phyloP scores from a whole-genome alignment of 2,888 invertebrate genomes.

The Seladonia tumulorum region DNA sequence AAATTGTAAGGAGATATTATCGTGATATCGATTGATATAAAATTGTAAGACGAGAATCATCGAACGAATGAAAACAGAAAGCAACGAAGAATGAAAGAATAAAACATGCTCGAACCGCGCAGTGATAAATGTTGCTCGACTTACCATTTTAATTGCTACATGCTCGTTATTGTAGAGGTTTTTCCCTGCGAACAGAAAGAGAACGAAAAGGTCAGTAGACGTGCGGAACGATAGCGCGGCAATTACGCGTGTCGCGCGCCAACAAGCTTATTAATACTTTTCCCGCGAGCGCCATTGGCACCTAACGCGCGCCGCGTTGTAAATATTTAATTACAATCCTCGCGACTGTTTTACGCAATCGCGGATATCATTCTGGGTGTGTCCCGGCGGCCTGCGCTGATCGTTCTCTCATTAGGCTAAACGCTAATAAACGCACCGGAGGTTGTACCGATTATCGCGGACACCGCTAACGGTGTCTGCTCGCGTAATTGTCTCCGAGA shows the following conservation, averaged over 20 bases:
- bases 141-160: slow-evolving; percentile 99
- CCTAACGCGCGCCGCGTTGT: neutral
- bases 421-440: neutral
- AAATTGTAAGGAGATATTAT: too few relatives aligned
- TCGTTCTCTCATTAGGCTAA: neutral
- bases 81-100: neutral
- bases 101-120: neutral
- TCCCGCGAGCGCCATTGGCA: neutral
- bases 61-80: too few relatives aligned
- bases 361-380: slow-evolving; percentile 12
- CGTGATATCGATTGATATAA: neutral
- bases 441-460: neutral
- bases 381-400: neutral
- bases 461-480: neutral
- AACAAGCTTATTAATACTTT: slow-evolving; percentile 6
- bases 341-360: slow-evolving; percentile 35
- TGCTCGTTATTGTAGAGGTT: slow-evolving; percentile 99
- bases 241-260: slow-evolving; percentile 13
- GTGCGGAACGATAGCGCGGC: neutral
- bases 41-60: neutral
- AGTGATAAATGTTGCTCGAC: slow-evolving; percentile 70
- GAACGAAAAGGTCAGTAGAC: slow-evolving; percentile 52
- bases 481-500: neutral
- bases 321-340: slow-evolving; percentile 37
- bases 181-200: slow-evolving; percentile 92